Conservation (phyloP, 1,140 invertebrate genomes). For the Gerris buenoi region DNA sequence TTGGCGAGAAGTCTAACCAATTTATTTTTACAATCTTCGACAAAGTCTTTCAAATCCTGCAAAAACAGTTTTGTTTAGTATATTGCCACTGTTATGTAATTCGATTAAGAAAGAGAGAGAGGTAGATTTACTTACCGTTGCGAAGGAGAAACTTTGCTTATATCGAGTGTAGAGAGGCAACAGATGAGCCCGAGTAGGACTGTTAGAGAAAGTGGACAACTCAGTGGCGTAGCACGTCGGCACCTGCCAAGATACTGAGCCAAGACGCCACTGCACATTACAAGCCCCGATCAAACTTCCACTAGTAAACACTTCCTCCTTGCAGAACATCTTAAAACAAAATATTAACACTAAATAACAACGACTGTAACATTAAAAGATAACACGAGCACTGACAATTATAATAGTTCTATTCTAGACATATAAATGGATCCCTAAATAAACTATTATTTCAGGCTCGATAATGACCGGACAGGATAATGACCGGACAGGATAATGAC, state of each 20-base stretch:
- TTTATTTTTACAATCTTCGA: background rate
- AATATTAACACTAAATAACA: too few relatives aligned
- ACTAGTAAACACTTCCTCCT: constrained; percentile 37
- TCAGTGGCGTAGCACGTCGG: constrained; percentile 32
- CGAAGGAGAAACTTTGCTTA: background rate
- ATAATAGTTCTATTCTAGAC: too few relatives aligned
- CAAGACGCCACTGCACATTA: constrained; percentile 42
- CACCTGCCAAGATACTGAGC: constrained; percentile 20
- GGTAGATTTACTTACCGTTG: background rate
- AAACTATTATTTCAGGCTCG: too few relatives aligned
- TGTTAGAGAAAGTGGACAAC: constrained; percentile 28
- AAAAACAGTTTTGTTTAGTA: too few relatives aligned
- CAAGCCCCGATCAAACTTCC: constrained; percentile 39
- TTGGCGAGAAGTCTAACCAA: background rate
- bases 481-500: too few relatives aligned
- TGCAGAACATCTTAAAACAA: constrained; percentile 41
- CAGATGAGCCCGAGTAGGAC: constrained; percentile 9
- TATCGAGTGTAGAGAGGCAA: background rate
- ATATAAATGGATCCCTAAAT: too few relatives aligned
- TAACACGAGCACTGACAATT: too few relatives aligned
- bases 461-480: too few relatives aligned
- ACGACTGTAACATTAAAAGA: too few relatives aligned
- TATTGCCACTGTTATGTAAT: background rate
- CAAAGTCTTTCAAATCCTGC: background rate
- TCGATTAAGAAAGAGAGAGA: background rate